Base-by-base conservation (phyloP, 2,888 invertebrate genomes). In the Tanytarsus gracilentus region DNA sequence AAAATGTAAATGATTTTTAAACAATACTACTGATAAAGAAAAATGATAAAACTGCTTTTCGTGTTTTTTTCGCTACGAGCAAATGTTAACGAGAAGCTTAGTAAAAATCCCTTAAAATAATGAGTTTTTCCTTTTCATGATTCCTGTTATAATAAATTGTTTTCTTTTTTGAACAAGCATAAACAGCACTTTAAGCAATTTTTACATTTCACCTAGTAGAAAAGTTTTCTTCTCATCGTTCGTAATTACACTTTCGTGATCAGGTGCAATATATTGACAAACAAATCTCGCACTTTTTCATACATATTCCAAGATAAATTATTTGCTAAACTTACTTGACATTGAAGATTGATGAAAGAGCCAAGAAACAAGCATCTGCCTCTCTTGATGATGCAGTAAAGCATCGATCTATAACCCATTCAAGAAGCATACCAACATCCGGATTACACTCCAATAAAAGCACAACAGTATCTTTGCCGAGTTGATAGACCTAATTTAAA, bases 351-450 rank as follows among this genome's bases (percentile, higher is more conserved):
- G 95, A 89, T 4, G 96, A 94, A 58, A 99, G 79, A 3, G 97
- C 95, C 70, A 92, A 81, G 73, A 99, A 99, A 71, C 98, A 98
- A 1, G 94, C 92, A 72, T 97, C 96, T 1, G 97, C 95, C 36
- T 97, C 92, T 64, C 88, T 83, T 2, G 88, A 85, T 6, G 85
- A 75, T 5, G 94, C 94, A 0, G 95, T 98, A 73, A 94, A 99
- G 73, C 99, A 99, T 61, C 94, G 85, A 76, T 97, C 95, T 52
- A 99, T 94, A 1, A 95, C 88, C 98, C 98, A 99, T 75, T 99
- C 99, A 48, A 99, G 77, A 56, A 99, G 76, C 4, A 88, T 83
- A 0, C 91, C 89, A 65, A 89, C 87, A 71, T 95, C 95, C 0
- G 94, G 89, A 76, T 96, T 99, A 68, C 92, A 91, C 73, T 99